Conservation (phyloP, 2,113 vertebrate species). For the Bambusicola thoracicus region DNA sequence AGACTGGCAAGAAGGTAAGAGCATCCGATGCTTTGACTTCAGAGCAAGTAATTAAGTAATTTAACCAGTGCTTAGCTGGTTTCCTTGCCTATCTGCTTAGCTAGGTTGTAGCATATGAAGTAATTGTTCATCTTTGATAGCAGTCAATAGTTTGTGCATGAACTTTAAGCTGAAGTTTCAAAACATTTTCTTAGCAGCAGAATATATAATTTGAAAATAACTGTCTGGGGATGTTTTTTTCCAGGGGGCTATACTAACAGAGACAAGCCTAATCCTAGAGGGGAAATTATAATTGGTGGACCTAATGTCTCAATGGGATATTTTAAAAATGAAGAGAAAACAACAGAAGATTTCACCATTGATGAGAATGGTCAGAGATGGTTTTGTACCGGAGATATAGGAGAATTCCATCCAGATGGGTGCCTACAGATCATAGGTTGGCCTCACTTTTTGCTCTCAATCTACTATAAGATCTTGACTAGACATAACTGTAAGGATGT, state of each 20-base stretch:
- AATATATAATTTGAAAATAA: background rate
- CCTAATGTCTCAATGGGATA: slow-evolving; percentile 96
- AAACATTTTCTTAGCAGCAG: background rate
- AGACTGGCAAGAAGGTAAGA: slow-evolving; percentile 95
- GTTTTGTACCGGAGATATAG: slow-evolving; percentile 97
- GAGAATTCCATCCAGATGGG: slow-evolving; percentile 92
- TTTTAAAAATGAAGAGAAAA: slow-evolving; percentile 85
- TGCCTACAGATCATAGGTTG: slow-evolving; percentile 96
- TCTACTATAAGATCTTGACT: background rate
- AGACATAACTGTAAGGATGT: background rate
- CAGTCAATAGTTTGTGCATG: background rate
- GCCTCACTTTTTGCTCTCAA: slow-evolving; percentile 26
- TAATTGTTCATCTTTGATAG: background rate
- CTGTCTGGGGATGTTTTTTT: slow-evolving; percentile 1
- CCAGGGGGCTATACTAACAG: slow-evolving; percentile 91
- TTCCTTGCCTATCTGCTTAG: background rate
- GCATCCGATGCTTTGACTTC: background rate
- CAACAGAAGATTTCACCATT: slow-evolving; percentile 85
- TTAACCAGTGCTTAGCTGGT: background rate
- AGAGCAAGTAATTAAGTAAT: background rate
- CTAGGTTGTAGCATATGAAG: background rate
- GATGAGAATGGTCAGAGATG: slow-evolving; percentile 92
- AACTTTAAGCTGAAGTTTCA: background rate
- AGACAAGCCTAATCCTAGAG: slow-evolving; percentile 92
- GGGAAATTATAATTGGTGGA: slow-evolving; percentile 94